These are phyloP conservation scores for Caracal caracal DNA, from an alignment of 2,113 vertebrate species.

Conservation along the genomic window DNA sequence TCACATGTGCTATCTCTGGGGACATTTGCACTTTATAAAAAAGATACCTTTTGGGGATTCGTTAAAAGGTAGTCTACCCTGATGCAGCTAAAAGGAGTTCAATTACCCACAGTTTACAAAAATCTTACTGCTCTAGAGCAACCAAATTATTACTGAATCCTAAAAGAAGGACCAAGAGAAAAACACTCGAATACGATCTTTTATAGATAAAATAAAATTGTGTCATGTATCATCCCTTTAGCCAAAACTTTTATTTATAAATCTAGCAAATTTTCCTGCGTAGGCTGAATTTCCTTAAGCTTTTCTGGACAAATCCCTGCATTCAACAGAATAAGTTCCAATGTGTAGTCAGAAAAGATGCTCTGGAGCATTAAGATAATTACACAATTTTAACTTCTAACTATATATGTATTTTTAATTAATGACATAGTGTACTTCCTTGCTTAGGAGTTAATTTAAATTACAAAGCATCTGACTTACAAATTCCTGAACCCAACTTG, in stretches of 20 bases:
- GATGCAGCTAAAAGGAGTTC: conserved; percentile 21
- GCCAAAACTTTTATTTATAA: conserved; percentile 61
- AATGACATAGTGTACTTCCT: conserved; percentile 80
- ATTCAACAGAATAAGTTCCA: conserved; percentile 82
- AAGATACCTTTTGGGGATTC: background rate
- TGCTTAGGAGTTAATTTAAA: conserved; percentile 83
- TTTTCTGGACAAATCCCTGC: conserved; percentile 82
- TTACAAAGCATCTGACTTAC: conserved; percentile 74
- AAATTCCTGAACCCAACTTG: conserved; percentile 75
- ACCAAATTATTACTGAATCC: conserved; percentile 41
- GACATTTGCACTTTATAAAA: conserved; percentile 31
- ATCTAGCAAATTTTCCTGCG: background rate
- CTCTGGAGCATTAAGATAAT: conserved; percentile 82
- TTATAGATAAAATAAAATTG: conserved; percentile 43
- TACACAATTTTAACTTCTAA: conserved; percentile 78
- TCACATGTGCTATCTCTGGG: background rate
- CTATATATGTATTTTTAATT: conserved; percentile 75
- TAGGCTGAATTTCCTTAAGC: conserved; percentile 81
- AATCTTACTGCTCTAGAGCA: conserved; percentile 38
- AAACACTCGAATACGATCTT: conserved; percentile 33
- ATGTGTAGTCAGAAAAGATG: conserved; percentile 84
- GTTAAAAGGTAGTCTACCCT: conserved; percentile 18
- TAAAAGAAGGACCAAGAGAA: conserved; percentile 41
- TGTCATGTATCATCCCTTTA: conserved; percentile 26
- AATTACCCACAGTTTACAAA: background rate